Percentiles rank a stretch among this genome's conserved stretches.
These are phyloP conservation scores for Oxyura jamaicensis DNA, from an alignment of 2,113 vertebrate species.

Conservation along the genomic window DNA sequence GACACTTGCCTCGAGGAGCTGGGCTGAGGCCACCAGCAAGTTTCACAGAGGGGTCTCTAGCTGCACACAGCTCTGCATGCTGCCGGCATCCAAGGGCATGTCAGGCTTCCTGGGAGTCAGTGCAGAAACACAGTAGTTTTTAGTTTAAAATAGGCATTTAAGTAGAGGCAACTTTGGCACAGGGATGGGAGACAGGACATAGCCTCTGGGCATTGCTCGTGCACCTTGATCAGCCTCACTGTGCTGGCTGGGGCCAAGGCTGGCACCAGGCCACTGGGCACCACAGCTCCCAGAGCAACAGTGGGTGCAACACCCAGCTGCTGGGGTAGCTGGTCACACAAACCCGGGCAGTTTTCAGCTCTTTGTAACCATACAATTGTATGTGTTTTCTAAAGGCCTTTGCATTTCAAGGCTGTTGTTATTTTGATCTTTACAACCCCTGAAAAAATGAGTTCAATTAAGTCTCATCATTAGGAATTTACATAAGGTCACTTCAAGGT, in stretches of 20 bases:
- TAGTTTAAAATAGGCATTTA: neutral
- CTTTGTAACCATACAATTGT: neutral
- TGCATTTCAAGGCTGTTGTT: slow-evolving; percentile 43
- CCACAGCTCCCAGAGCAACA: rapidly evolving
- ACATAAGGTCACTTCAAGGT: slow-evolving; percentile 63
- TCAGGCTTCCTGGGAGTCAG: neutral
- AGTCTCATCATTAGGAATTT: slow-evolving; percentile 54
- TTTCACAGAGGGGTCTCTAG: neutral
- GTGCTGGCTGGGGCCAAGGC: rapidly evolving
- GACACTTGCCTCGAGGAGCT: rapidly evolving
- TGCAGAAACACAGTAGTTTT: neutral
- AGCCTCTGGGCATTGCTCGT: neutral
- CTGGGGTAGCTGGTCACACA: neutral
- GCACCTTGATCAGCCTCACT: rapidly evolving
- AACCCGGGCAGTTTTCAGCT: rapidly evolving
- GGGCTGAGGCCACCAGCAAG: rapidly evolving
- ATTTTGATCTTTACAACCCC: slow-evolving; percentile 54
- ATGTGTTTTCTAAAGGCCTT: neutral
- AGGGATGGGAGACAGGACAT: neutral
- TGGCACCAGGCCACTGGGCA: neutral
- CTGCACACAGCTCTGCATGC: rapidly evolving
- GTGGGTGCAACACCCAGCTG: neutral
- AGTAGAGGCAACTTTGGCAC: neutral
- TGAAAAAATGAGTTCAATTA: slow-evolving; percentile 39
- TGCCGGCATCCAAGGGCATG: rapidly evolving